Evolutionary conservation across 2,888 invertebrate species (phyloP).

Genomic region (Sipha maydis): DNA sequence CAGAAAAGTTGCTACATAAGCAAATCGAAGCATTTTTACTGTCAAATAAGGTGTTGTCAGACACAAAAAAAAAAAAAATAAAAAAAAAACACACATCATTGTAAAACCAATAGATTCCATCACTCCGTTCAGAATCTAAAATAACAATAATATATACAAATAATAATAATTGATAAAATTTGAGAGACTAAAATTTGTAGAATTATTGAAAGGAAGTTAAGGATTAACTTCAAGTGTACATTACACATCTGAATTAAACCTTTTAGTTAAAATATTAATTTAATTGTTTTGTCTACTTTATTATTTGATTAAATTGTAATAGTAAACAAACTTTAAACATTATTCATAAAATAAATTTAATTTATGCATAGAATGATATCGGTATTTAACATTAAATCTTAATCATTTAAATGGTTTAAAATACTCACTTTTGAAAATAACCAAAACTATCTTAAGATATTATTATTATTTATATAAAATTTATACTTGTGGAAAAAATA

Average conservation of each 20-base stretch:
- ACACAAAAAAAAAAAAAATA: no score
- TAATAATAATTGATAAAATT: no score
- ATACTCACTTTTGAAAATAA: conserved; percentile 26
- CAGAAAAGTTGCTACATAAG: no score
- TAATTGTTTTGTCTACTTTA: not conserved
- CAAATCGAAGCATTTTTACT: no score
- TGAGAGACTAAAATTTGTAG: not conserved
- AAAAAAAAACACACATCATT: no score
- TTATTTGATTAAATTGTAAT: not conserved
- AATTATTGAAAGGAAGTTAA: not conserved
- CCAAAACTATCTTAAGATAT: not conserved
- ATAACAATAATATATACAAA: no score
- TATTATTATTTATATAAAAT: not conserved
- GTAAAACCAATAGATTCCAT: no score
- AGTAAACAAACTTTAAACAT: not conserved
- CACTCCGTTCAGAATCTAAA: no score
- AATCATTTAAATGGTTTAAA: conserved; percentile 12
- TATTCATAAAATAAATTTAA: not conserved
- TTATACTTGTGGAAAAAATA: not conserved
- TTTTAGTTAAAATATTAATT: not conserved
- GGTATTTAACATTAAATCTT: conserved; percentile 41
- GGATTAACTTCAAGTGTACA: no score
- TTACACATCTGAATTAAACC: not conserved
- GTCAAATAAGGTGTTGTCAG: no score
- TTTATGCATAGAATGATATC: conserved; percentile 24